phyloP scores from a whole-genome alignment of 2,888 invertebrate species.

The Drosophila neutralis region DNA sequence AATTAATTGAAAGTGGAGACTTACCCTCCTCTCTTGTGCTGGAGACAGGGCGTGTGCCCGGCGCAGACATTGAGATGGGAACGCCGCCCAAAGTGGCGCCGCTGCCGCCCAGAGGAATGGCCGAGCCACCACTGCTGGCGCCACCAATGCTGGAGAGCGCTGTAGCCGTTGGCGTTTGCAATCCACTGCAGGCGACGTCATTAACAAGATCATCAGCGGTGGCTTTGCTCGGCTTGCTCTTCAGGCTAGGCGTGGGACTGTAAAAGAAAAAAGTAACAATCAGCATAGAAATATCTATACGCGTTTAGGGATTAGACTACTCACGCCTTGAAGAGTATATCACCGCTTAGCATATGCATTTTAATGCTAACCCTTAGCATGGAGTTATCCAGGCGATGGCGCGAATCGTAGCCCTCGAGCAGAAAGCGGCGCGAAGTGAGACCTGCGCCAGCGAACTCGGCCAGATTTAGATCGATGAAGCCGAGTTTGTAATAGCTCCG shows the following conservation, averaged over 20 bases:
- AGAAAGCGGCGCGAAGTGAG: conserved; percentile 93
- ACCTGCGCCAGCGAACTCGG: conserved; percentile 98
- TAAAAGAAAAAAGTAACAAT: neutral
- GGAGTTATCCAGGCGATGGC: conserved; percentile 97
- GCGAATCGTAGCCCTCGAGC: conserved; percentile 97
- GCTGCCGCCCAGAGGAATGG: conserved; percentile 70
- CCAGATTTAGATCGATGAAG: conserved; percentile 98
- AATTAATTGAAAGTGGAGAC: conserved; percentile 2
- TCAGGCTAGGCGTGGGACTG: conserved; percentile 88
- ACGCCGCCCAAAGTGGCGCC: conserved; percentile 74
- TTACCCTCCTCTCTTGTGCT: conserved; percentile 86
- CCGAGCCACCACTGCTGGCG: conserved; percentile 65
- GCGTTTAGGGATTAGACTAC: conserved; percentile 83
- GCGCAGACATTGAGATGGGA: conserved; percentile 56
- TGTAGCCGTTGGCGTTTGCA: conserved; percentile 82
- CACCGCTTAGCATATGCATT: conserved; percentile 97
- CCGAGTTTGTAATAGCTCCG: conserved; percentile 93
- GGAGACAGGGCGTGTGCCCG: conserved; percentile 81
- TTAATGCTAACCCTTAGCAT: conserved; percentile 95
- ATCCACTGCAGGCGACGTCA: conserved; percentile 75
- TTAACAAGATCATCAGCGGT: conserved; percentile 83
- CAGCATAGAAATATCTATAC: neutral
- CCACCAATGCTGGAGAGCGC: conserved; percentile 71
- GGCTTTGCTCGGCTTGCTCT: conserved; percentile 86
- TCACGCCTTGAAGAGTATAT: conserved; percentile 99